Evolutionary conservation across 2,113 vertebrate genomes (phyloP).

Genomic region (Sphaerodactylus townsendi): DNA sequence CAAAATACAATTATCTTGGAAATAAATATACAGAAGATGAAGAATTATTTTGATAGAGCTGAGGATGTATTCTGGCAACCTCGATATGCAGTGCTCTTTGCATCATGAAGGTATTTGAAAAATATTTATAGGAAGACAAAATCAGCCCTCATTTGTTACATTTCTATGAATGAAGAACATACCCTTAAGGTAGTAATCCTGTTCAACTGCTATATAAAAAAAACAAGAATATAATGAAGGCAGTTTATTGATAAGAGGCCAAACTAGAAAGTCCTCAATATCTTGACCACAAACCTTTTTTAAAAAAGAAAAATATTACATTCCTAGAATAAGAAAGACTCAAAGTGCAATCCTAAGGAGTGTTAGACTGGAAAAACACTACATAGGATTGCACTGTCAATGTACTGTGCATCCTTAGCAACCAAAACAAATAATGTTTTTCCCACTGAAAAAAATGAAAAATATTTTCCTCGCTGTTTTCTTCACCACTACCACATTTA

Average conservation of each 20-base stretch:
- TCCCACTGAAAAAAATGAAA: not conserved
- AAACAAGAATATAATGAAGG: not conserved
- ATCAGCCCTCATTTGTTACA: not conserved
- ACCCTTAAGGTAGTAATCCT: not conserved
- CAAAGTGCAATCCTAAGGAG: no score
- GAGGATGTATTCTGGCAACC: not conserved
- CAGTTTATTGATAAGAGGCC: not conserved
- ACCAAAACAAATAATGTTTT: not conserved
- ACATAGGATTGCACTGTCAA: no score
- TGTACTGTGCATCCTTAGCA: not conserved
- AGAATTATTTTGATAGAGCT: not conserved
- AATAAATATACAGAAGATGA: not conserved
- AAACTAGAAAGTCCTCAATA: not conserved
- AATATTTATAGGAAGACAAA: not conserved
- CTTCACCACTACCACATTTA: not conserved
- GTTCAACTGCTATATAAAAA: not conserved
- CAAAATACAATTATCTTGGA: not conserved
- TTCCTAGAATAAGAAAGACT: not conserved
- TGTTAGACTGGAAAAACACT: no score
- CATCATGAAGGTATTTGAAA: not conserved
- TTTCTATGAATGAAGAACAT: not conserved
- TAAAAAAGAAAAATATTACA: not conserved
- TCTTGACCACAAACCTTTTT: not conserved
- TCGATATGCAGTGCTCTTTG: not conserved
- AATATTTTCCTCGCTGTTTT: not conserved